These are phyloP conservation scores for Goniozus legneri DNA, from an alignment of 1,140 invertebrate species.

Conservation along the genomic window DNA sequence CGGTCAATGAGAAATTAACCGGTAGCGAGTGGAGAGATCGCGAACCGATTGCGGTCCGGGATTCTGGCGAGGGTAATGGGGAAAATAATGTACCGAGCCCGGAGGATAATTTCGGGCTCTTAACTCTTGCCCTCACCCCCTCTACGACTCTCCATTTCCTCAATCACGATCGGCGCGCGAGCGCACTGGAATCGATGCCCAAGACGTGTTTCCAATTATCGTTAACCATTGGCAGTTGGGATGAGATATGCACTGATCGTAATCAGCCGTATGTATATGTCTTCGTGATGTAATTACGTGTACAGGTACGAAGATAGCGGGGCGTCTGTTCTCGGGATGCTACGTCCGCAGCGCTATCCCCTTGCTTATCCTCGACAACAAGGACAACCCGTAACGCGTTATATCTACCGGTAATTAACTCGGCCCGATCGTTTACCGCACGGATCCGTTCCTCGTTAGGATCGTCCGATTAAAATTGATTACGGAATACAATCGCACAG, in stretches of 20 bases:
- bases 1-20: too few species aligned
- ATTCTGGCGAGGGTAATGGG: conserved; percentile 22
- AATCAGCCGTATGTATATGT: conserved; percentile 16
- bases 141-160: too few species aligned
- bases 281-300: conserved; percentile 15
- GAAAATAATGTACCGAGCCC: conserved; percentile 23
- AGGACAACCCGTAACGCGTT: background rate
- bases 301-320: too few species aligned
- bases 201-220: conserved; percentile 43
- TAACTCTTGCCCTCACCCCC: conserved; percentile 27
- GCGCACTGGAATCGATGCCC: conserved; percentile 25
- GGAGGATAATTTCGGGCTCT: conserved; percentile 36
- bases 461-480: too few species aligned
- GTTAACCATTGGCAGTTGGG: conserved; percentile 31
- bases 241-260: conserved; percentile 25
- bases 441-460: too few species aligned
- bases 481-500: too few species aligned
- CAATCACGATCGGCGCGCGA: too few species aligned
- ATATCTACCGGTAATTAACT: background rate
- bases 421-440: too few species aligned
- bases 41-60: too few species aligned
- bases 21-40: too few species aligned
- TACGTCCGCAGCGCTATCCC: background rate
- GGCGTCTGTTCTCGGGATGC: too few species aligned
- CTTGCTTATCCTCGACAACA: background rate